A percentile compares a stretch with the other conserved stretches of the same genome.
Evolutionary conservation across 2,888 invertebrate genomes (phyloP).

Genomic region (Melanotus villosus): DNA sequence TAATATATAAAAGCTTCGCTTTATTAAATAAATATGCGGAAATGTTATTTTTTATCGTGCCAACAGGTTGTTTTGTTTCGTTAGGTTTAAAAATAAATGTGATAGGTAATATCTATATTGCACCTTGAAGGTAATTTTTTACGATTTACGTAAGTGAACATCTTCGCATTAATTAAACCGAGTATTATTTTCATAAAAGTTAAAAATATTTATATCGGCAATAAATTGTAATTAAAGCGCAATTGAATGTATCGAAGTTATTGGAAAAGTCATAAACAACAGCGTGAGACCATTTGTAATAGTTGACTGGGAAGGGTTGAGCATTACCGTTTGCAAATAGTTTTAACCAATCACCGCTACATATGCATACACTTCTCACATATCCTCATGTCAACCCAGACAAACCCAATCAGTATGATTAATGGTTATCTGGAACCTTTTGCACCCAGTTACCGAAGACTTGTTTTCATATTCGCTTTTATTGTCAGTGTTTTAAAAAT

Average conservation of each 20-base stretch:
- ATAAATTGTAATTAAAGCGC: slow-evolving; percentile 59
- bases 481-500: slow-evolving; percentile 29
- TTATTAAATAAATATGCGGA: neutral
- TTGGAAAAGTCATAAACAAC: slow-evolving; percentile 58
- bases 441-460: slow-evolving; percentile 32
- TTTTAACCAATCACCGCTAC: slow-evolving; percentile 54
- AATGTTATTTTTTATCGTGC: too few relatives aligned
- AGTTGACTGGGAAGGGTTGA: slow-evolving; percentile 51
- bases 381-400: slow-evolving; percentile 54
- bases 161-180: slow-evolving; percentile 11
- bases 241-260: slow-evolving; percentile 51
- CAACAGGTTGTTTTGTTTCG: neutral
- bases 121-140: slow-evolving; percentile 2
- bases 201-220: slow-evolving; percentile 35
- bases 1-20: neutral
- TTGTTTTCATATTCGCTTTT: slow-evolving; percentile 29
- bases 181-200: slow-evolving; percentile 17
- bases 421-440: slow-evolving; percentile 48
- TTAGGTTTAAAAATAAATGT: slow-evolving; percentile 16
- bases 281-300: slow-evolving; percentile 59
- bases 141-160: slow-evolving; percentile 18
- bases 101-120: neutral
- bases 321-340: slow-evolving; percentile 56
- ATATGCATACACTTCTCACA: slow-evolving; percentile 50
- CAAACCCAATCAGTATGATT: slow-evolving; percentile 57